Base-by-base conservation (phyloP, 2,797 vertebrate genomes). In the Lepilemur septentrionalis region DNA sequence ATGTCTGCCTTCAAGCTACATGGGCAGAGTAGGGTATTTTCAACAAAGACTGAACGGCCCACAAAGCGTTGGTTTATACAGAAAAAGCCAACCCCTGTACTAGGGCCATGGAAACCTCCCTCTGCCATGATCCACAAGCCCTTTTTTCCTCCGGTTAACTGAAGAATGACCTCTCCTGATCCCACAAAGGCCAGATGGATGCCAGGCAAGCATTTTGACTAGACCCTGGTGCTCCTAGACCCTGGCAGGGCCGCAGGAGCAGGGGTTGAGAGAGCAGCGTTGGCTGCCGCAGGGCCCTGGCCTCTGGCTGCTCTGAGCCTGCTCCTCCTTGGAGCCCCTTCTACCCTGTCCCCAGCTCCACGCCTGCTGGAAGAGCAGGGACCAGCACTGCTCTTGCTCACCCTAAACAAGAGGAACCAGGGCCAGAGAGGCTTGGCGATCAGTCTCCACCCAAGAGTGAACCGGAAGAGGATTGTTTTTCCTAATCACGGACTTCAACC, bases 301-400 rank as follows among this genome's bases (percentile, higher is more conserved):
- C 52, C 52, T 59, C 35, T 57, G n/a, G 17, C 78, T 22, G 67
- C 35, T 43, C 69, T 63, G 18, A 32, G 30, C 28, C 48, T 30
- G 32, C 8, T 4, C 20, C 32, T 3, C 20, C 32, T 3, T 14
- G 23, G n/a, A 11, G 25, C 43, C 20, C 43, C 7, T 17, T n/a
- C 7, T 18, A 3, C 14, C 28, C 6, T 25, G 28, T 7, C 52
- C 38, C 11, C 32, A 7, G 52, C 6, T 1, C 20, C 5, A 23
- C 0, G 13, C 25, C 1, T 12, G 25, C 0, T 1, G 30, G 17
- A 12, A 61, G n/a, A 86, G 59, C 12, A 2, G 3, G 3, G 8
- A 22, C 18, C 79, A 35, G 17, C 25, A 0, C 4, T 4, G 38
- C 13, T 48, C 38, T 6, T 2, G 32, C 10, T 61, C 38, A 4